These are phyloP conservation scores for Columba livia DNA, from an alignment of 2,113 vertebrate genomes.

Conservation along the genomic window DNA sequence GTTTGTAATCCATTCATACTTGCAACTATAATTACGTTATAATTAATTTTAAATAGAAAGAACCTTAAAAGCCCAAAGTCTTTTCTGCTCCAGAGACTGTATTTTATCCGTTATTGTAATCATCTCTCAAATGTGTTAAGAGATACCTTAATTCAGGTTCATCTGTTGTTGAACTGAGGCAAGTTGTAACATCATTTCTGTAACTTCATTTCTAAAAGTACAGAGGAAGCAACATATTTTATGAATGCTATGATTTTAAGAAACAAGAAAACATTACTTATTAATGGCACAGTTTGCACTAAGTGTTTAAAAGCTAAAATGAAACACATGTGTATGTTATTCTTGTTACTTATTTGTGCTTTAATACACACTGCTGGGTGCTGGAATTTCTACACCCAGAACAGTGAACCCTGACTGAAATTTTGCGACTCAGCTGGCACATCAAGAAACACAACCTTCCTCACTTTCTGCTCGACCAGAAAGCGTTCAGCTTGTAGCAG, in stretches of 20 bases:
- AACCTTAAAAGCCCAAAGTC: neutral
- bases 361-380: neutral
- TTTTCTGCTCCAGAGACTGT: neutral
- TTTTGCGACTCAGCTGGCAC: neutral
- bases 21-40: conserved; percentile 68
- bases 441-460: neutral
- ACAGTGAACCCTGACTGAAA: neutral
- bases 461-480: neutral
- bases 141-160: neutral
- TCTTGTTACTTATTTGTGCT: neutral
- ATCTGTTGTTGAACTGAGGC: neutral
- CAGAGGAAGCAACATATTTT: neutral
- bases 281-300: neutral
- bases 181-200: neutral
- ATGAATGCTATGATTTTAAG: neutral
- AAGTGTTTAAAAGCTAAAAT: neutral
- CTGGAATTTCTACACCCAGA: neutral
- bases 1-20: conserved; percentile 71
- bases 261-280: neutral
- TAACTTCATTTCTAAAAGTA: neutral
- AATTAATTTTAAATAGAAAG: conserved; percentile 59
- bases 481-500: rapidly evolving
- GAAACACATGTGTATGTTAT: neutral
- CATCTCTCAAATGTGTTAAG: neutral
- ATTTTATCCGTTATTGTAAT: neutral